Conservation (phyloP, 2,113 vertebrate genomes). For the Rhea americana region DNA sequence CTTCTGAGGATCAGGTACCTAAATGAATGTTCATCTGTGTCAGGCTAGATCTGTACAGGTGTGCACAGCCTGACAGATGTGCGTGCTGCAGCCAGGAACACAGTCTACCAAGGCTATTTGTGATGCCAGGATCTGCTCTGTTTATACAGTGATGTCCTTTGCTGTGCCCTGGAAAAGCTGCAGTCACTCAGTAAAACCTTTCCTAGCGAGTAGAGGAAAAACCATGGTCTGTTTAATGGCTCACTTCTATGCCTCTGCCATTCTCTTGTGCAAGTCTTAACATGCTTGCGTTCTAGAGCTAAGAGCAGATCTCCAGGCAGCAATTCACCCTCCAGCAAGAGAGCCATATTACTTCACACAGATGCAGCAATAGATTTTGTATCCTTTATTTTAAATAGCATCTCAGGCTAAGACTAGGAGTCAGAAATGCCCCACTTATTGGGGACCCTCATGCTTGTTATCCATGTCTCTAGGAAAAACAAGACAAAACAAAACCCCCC, state of each 20-base stretch:
- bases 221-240: too few relatives aligned
- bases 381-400: not conserved
- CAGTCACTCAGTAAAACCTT: not conserved
- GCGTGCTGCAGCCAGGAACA: not conserved
- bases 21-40: accelerated
- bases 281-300: not conserved
- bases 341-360: not conserved
- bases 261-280: accelerated
- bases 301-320: not conserved
- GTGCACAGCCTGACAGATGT: not conserved
- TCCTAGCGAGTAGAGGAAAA: not conserved
- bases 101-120: not conserved
- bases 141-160: not conserved
- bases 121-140: not conserved
- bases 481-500: not conserved
- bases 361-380: too few relatives aligned
- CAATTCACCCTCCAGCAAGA: not conserved
- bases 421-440: not conserved
- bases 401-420: not conserved
- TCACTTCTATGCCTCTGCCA: not conserved
- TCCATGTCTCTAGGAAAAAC: not conserved
- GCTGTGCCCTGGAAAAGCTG: not conserved
- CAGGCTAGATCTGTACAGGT: not conserved
- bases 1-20: not conserved
- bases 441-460: not conserved